phyloP scores from a whole-genome alignment of 2,888 invertebrate species.

The Leucophenga montana region DNA sequence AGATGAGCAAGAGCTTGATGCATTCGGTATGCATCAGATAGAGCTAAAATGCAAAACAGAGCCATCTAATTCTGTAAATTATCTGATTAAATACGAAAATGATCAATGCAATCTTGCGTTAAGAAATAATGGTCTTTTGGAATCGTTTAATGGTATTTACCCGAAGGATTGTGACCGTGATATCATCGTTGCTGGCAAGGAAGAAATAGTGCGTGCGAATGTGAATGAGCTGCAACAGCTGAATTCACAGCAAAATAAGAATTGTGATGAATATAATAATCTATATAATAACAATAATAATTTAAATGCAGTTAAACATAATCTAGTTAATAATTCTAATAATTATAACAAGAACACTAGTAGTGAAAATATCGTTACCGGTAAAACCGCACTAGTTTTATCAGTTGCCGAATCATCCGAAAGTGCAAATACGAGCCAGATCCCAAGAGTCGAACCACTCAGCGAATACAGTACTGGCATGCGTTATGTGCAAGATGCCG shows the following conservation, averaged over 20 bases:
- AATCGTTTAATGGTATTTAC: constrained; percentile 66
- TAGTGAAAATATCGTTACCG: not conserved
- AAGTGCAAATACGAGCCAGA: no score
- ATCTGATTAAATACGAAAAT: not conserved
- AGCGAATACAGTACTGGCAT: constrained; percentile 63
- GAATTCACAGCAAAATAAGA: constrained; percentile 45
- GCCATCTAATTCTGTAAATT: not conserved
- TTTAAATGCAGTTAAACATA: constrained; percentile 20
- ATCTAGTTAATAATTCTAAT: constrained; percentile 16
- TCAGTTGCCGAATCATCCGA: not conserved
- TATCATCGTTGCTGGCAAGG: constrained; percentile 34
- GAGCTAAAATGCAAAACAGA: not conserved
- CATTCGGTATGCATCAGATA: not conserved
- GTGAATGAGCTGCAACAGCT: constrained; percentile 33
- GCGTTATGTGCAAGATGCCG: constrained; percentile 50
- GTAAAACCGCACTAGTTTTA: constrained; percentile 13
- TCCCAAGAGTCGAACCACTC: constrained; percentile 30
- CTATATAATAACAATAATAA: constrained; percentile 40
- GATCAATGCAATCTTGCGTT: constrained; percentile 40
- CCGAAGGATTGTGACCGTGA: constrained; percentile 28
- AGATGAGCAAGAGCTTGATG: constrained; percentile 7
- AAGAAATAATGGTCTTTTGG: constrained; percentile 62
- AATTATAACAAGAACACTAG: constrained; percentile 18
- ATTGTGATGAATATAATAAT: constrained; percentile 55
- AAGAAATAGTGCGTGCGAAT: constrained; percentile 30